Evolutionary conservation across 2,888 invertebrate species (phyloP).

Genomic region (Apotomis capreana): DNA sequence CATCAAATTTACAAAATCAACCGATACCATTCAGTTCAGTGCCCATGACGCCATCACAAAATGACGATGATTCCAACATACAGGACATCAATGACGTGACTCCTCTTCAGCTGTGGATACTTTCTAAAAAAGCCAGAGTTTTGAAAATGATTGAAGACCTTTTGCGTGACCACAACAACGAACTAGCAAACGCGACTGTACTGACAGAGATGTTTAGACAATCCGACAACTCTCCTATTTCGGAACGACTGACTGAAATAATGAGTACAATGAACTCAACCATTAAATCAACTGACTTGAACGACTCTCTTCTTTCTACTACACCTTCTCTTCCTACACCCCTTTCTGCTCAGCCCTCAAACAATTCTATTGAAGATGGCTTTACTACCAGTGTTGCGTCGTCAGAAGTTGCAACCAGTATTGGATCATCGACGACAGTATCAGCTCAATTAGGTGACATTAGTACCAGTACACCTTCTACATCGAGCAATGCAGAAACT

Average conservation of each 20-base stretch:
- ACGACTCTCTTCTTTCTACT: conserved; percentile 49
- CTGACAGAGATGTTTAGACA: conserved; percentile 63
- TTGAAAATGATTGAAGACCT: conserved; percentile 80
- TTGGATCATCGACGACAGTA: conserved; percentile 37
- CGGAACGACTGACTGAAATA: conserved; percentile 70
- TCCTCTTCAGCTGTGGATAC: conserved; percentile 71
- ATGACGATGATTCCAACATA: conserved; percentile 51
- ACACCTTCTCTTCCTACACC: conserved; percentile 51
- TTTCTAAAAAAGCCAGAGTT: conserved; percentile 78
- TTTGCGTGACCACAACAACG: conserved; percentile 73
- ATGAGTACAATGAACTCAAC: conserved; percentile 69
- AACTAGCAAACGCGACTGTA: conserved; percentile 67
- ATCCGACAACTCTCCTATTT: conserved; percentile 62
- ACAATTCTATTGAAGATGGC: conserved; percentile 47
- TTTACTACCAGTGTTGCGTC: conserved; percentile 47
- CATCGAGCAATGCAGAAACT: conserved; percentile 42
- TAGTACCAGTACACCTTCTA: conserved; percentile 39
- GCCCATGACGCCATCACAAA: conserved; percentile 18
- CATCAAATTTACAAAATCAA: conserved; percentile 44
- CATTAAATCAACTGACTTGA: conserved; percentile 55
- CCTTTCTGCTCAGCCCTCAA: conserved; percentile 50
- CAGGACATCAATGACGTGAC: conserved; percentile 67
- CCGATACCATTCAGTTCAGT: conserved; percentile 49
- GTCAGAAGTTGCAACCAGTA: conserved; percentile 39
- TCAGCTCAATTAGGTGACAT: conserved; percentile 37